Evolutionary conservation across 2,888 invertebrate genomes (phyloP), one percentile per base, ranked within the genome.

Genomic region (Nudaria mundana): DNA sequence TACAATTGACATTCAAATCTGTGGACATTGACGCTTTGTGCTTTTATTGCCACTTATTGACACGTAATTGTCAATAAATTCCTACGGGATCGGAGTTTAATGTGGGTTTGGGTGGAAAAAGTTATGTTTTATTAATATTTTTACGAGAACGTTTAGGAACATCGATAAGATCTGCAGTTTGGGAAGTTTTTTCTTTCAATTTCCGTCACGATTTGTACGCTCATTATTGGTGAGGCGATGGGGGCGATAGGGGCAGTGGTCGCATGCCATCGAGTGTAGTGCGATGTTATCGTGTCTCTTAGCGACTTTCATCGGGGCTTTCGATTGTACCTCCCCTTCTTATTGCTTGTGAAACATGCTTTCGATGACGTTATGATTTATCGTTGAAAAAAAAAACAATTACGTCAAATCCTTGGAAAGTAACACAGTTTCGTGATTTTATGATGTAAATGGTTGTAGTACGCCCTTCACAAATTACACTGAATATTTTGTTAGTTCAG

Each of bases 121-220:
- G 85, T 87, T 86, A 85, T 86, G 82, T 88, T 88, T 88, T 88
- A 88, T 88, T 88, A 88, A 88, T 88, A 88, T 88, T 88, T 86
- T 88, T 88, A 88, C 86, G 86, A 86, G 87, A 88, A 71, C 86
- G 83, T 87, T 88, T 88, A 88, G 85, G 76, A 70, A 58, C 68
- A 60, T 40, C 72, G 87, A 87, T 88, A 87, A 83, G 86, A 88
- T 88, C 87, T 78, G 79, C 65, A 76, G 76, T 71, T 84, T 77
- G 84, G 82, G 84, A 84, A 83, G 82, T 87, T 88, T 85, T 88
- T 85, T 88, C 85, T 86, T 87, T 87, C 84, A 80, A 86, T 87
- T 85, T 88, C 85, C 87, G 86, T 86, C 84, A 85, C 86, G 88
- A 88, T 88, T 87, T 88, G 87, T 87, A 76, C 76, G 71, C 76